A percentile compares a stretch with the other conserved stretches of the same genome.
Conservation (phyloP, 1,140 invertebrate species). For the Lepidurus couesii region DNA sequence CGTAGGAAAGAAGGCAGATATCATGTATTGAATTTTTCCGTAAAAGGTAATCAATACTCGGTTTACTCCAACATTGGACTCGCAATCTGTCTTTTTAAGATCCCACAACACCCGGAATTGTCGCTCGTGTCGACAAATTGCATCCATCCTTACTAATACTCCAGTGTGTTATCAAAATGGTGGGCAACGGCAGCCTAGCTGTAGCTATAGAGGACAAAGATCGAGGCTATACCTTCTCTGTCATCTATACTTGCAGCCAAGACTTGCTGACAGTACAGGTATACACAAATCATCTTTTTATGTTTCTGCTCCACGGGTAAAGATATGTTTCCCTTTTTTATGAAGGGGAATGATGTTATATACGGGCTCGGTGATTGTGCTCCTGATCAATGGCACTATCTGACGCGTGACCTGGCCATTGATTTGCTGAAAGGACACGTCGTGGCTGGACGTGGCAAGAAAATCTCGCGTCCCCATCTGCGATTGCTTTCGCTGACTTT, state of each 20-base stretch:
- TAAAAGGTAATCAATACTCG: slow-evolving; percentile 8
- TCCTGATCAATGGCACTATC: slow-evolving; percentile 59
- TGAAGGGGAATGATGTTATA: slow-evolving; percentile 39
- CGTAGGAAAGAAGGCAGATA: not conserved
- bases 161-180: slow-evolving; percentile 43
- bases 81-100: not conserved
- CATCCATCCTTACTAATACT: slow-evolving; percentile 15
- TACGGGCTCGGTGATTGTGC: slow-evolving; percentile 68
- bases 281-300: slow-evolving; percentile 9
- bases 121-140: slow-evolving; percentile 2
- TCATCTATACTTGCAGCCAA: slow-evolving; percentile 72
- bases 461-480: slow-evolving; percentile 68
- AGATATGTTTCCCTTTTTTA: not conserved
- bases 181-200: slow-evolving; percentile 71
- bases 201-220: slow-evolving; percentile 70
- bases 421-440: slow-evolving; percentile 85
- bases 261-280: slow-evolving; percentile 15
- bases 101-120: not conserved
- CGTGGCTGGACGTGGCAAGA: slow-evolving; percentile 47
- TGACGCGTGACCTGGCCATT: slow-evolving; percentile 81
- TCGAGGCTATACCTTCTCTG: slow-evolving; percentile 63
- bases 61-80: not conserved
- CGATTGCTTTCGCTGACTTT: slow-evolving; percentile 62
- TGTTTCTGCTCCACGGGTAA: not conserved
- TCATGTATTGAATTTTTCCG: not conserved